Conservation (phyloP, 2,113 vertebrate species). For the Malurus melanocephalus region DNA sequence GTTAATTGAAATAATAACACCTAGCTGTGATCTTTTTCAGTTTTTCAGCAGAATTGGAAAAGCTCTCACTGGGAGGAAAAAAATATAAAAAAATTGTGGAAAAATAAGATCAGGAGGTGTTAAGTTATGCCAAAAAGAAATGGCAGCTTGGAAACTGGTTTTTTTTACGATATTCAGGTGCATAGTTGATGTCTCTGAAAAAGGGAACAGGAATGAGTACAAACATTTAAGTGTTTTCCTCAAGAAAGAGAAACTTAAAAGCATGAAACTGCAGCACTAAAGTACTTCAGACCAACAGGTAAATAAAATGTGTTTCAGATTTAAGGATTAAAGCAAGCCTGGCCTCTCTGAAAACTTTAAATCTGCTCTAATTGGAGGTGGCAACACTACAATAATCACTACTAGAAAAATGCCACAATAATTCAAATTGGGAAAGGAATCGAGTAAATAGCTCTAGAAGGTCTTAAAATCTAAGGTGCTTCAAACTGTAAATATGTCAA, state of each 20-base stretch:
- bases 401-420: neutral
- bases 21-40: neutral
- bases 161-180: neutral
- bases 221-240: neutral
- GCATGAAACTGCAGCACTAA: neutral
- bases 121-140: conserved; percentile 9
- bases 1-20: neutral
- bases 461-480: neutral
- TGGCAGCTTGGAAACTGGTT: neutral
- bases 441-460: neutral
- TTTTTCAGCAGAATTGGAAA: neutral
- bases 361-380: neutral
- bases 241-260: neutral
- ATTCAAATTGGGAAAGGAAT: neutral
- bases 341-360: neutral
- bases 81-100: neutral
- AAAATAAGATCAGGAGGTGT: neutral
- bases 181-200: neutral
- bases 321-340: neutral
- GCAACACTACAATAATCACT: neutral
- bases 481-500: neutral
- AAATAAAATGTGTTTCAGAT: neutral
- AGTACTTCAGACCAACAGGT: neutral
- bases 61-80: neutral
- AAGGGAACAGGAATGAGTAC: neutral